Conservation (phyloP, 2,888 invertebrate genomes). For the Lottia scabra region DNA sequence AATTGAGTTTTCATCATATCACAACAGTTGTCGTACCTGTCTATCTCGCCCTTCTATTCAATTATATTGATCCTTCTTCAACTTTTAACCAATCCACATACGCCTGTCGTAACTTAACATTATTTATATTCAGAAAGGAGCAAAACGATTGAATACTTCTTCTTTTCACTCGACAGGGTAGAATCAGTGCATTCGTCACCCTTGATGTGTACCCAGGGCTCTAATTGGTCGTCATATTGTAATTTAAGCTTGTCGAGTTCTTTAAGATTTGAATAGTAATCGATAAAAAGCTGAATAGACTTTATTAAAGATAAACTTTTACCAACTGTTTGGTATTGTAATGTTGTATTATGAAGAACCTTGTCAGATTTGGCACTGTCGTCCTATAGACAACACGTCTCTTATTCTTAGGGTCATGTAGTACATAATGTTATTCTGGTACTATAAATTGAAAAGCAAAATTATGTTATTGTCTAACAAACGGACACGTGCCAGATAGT, state of each 20-base stretch:
- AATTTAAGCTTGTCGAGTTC: background rate
- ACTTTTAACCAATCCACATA: background rate
- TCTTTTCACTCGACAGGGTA: constrained; percentile 3
- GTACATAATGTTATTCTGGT: background rate
- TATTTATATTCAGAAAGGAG: background rate
- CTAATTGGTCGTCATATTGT: constrained; percentile 1
- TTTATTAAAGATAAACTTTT: background rate
- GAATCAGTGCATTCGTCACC: background rate
- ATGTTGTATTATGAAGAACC: background rate
- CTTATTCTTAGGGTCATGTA: background rate
- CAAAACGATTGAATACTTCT: constrained; percentile 4
- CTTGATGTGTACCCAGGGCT: background rate
- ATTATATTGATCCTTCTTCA: background rate
- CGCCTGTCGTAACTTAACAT: background rate
- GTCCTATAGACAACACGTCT: background rate
- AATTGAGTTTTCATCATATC: constrained; percentile 9
- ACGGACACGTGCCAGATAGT: too few relatives aligned
- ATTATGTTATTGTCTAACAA: too few relatives aligned
- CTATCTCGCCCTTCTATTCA: background rate
- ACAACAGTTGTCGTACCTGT: constrained; percentile 13
- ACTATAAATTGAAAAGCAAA: too few relatives aligned
- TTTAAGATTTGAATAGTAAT: background rate
- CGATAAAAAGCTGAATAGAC: background rate
- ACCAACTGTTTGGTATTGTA: background rate
- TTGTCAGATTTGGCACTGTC: background rate